phyloP scores from a whole-genome alignment of 2,797 vertebrate species.

The Epinephelus coioides region DNA sequence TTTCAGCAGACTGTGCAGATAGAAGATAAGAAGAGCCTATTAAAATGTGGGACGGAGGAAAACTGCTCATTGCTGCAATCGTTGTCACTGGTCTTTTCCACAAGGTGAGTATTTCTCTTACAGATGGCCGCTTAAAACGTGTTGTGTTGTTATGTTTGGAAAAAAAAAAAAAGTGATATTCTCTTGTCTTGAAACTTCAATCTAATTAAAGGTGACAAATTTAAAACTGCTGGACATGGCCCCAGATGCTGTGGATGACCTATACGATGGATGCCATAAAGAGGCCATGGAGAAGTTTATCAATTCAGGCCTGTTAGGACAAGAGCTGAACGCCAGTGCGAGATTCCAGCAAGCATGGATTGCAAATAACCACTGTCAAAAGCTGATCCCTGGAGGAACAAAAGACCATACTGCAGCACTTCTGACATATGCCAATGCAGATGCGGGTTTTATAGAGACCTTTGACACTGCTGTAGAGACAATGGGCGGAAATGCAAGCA shows the following conservation, averaged over 20 bases:
- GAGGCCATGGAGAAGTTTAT: constrained; percentile 58
- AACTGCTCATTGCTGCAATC: constrained; percentile 31
- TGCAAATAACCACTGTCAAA: accelerated
- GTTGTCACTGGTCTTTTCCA: constrained; percentile 38
- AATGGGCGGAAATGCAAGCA: constrained; percentile 47
- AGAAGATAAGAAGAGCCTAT: constrained; percentile 13
- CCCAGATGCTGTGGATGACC: constrained; percentile 55
- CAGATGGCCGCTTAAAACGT: neutral
- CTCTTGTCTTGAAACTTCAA: constrained; percentile 10
- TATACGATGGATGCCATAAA: constrained; percentile 58
- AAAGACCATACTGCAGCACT: constrained; percentile 64
- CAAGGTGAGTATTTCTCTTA: constrained; percentile 54
- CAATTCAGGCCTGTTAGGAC: constrained; percentile 36
- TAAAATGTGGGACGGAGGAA: constrained; percentile 57
- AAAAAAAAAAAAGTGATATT: neutral
- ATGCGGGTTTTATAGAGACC: accelerated
- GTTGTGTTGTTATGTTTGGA: neutral
- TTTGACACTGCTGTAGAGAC: constrained; percentile 51
- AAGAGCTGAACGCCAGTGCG: constrained; percentile 28
- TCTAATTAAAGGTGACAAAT: constrained; percentile 32
- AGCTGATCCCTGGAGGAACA: constrained; percentile 12
- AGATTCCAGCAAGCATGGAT: constrained; percentile 44
- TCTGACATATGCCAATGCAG: neutral
- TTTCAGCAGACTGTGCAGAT: constrained; percentile 7
- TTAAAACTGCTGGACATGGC: constrained; percentile 25